Percentiles rank a stretch among this genome's conserved stretches.
These are phyloP conservation scores for Ispidina lecontei DNA, from an alignment of 2,797 vertebrate genomes.

Conservation along the genomic window DNA sequence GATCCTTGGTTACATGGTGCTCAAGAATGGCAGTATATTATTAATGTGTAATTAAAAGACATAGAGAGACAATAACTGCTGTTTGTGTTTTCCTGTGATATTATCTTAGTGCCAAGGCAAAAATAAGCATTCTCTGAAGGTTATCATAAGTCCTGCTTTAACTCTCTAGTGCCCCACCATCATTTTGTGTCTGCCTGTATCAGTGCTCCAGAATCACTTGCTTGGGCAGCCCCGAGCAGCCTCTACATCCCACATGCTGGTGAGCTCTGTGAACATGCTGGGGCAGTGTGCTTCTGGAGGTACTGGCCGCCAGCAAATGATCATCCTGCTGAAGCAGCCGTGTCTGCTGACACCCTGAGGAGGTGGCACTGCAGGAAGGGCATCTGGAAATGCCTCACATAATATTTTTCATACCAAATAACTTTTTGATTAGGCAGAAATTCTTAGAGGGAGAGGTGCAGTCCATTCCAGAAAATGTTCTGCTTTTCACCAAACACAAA, in stretches of 20 bases:
- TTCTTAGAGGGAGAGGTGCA: not conserved
- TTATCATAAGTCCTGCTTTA: not conserved
- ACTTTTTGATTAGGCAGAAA: not conserved
- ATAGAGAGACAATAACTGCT: not conserved
- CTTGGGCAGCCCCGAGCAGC: not conserved
- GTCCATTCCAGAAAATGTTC: not conserved
- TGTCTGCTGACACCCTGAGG: not conserved
- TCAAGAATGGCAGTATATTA: slow-evolving; percentile 35
- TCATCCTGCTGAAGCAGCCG: not conserved
- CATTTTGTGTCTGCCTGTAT: not conserved
- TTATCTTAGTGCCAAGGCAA: not conserved
- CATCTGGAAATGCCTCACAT: not conserved
- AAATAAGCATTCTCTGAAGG: not conserved
- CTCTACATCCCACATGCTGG: not conserved
- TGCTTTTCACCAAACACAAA: not conserved
- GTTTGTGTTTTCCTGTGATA: slow-evolving; percentile 7
- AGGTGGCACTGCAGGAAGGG: not conserved
- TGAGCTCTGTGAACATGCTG: not conserved
- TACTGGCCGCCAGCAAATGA: not conserved
- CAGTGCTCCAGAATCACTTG: not conserved
- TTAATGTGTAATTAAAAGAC: slow-evolving; percentile 51
- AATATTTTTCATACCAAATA: not conserved
- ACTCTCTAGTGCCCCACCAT: not conserved
- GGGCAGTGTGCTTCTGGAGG: not conserved
- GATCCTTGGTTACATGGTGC: slow-evolving; percentile 39